A percentile compares a stretch with the other conserved stretches of the same genome.
Evolutionary conservation across 2,797 vertebrate species (phyloP).

Genomic region (Schizopygopsis pylzovi): DNA sequence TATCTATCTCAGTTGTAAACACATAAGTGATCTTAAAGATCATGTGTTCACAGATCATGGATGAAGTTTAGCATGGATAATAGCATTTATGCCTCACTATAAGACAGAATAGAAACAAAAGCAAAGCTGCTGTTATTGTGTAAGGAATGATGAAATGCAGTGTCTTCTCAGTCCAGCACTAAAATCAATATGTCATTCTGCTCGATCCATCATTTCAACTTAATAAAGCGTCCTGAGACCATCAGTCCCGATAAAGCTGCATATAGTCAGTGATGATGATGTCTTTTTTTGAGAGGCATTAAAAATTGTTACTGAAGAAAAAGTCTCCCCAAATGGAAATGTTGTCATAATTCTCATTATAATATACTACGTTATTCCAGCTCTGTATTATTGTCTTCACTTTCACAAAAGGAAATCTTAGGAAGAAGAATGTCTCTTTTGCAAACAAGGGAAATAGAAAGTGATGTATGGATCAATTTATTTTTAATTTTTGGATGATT

Average conservation of each 20-base stretch:
- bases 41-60: neutral
- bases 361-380: neutral
- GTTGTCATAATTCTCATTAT: neutral
- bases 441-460: neutral
- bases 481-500: neutral
- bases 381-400: neutral
- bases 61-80: neutral
- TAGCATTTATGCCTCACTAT: neutral
- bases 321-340: neutral
- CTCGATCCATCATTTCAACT: slow-evolving; percentile 71
- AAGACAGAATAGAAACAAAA: neutral
- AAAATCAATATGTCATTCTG: slow-evolving; percentile 71
- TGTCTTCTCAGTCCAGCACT: slow-evolving; percentile 62
- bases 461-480: neutral
- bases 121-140: slow-evolving; percentile 17
- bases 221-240: slow-evolving; percentile 53
- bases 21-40: neutral
- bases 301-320: neutral
- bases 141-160: slow-evolving; percentile 66
- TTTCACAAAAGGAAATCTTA: neutral
- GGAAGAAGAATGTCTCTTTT: neutral
- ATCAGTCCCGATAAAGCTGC: neutral
- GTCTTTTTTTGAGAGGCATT: neutral
- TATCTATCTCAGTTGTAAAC: neutral
- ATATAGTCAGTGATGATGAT: neutral